Percentiles rank a stretch among this genome's conserved stretches.
phyloP scores from a whole-genome alignment of 2,888 invertebrate species.

The Elysia crispata region DNA sequence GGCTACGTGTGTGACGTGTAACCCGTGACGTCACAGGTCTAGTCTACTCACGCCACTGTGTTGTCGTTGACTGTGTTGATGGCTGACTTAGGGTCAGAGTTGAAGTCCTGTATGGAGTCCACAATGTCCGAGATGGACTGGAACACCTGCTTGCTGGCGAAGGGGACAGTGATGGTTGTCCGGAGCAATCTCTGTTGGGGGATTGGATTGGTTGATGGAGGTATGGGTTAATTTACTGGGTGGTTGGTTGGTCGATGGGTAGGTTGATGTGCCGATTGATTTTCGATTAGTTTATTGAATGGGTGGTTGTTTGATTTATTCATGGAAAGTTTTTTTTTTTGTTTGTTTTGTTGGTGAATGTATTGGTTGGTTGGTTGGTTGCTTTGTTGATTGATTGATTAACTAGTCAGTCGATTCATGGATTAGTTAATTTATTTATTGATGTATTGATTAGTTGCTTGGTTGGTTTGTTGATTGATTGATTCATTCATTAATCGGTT shows the following conservation, averaged over 20 bases:
- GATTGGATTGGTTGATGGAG: background rate
- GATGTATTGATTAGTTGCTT: background rate
- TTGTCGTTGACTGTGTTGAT: constrained; percentile 51
- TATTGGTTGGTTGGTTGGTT: too few species aligned
- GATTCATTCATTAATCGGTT: background rate
- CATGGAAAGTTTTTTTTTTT: too few species aligned
- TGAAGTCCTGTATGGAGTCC: constrained; percentile 55
- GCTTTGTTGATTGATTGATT: too few species aligned
- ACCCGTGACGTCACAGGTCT: background rate
- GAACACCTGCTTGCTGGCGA: constrained; percentile 53
- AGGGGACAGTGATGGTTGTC: constrained; percentile 56
- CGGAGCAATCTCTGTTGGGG: constrained; percentile 53
- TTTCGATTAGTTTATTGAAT: too few species aligned
- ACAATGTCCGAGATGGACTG: constrained; percentile 55
- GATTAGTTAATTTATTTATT: background rate
- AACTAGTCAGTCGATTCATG: too few species aligned
- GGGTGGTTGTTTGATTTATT: background rate
- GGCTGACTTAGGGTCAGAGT: constrained; percentile 55
- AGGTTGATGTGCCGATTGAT: too few species aligned
- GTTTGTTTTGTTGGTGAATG: too few species aligned
- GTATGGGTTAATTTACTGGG: background rate
- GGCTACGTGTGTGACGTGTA: too few species aligned
- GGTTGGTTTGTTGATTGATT: background rate
- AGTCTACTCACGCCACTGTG: background rate
- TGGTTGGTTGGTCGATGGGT: background rate